Evolutionary conservation across 2,113 vertebrate species (phyloP), one percentile per base, ranked within the genome.

Genomic region (Nicator chloris): DNA sequence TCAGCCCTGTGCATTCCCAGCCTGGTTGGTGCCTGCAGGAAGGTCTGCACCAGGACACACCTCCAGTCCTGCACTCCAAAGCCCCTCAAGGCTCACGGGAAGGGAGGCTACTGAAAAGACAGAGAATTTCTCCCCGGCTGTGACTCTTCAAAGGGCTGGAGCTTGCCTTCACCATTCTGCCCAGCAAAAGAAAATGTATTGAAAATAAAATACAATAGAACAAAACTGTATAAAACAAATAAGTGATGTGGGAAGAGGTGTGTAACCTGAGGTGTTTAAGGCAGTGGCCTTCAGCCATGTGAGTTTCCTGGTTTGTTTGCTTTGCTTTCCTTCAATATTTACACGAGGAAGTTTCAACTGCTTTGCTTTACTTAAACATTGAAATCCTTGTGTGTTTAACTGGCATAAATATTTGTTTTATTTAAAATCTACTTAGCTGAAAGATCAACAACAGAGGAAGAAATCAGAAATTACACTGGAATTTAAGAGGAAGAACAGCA

Each of bases 331-430:
- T 88, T 64, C 60, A 88, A 80, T 86, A 94, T 82, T 96, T 72
- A 90, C n/a, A 22, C 16, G 1, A 37, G 42, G 60, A 53, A 42
- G 54, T 65, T 90, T 88, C 76, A 51, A 87, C 93, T 94, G 31
- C 71, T 90, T 69, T n/a, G 33, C 63, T 86, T 80, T 65, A 49
- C 54, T 15, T 89, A 91, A 90, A 92, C 86, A 89, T 35, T 91
- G 82, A 69, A 53, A 23, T 42, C 12, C 13, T 40, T 45, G 14
- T 4, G 21, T 81, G 51, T 35, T 95, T 86, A 65, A 33, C 21
- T 5, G 5, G 17, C 21, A n/a, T 82, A 93, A 95, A 88, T 89
- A 86, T 95, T 92, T 95, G 81, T 79, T 92, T 92, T 88, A 79
- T 76, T 93, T 93, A 80, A 93, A 88, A 79, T 76, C 78, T 30